Evolutionary conservation across 2,797 vertebrate species (phyloP), one percentile per base, ranked within the genome.

Genomic region (Sparus aurata): DNA sequence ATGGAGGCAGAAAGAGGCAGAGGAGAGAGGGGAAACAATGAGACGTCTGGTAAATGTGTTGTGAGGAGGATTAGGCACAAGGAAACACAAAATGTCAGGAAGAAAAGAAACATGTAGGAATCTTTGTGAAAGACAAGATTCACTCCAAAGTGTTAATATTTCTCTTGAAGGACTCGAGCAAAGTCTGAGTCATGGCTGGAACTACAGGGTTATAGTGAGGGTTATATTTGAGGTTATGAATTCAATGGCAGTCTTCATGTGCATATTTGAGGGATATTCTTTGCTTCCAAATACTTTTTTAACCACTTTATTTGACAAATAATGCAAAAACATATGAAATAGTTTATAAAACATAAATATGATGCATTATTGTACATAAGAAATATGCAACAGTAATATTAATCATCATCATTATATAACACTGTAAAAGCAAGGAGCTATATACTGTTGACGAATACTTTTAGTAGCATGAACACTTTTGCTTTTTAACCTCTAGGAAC

Each of bases 1-100:
- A 81, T 46, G 64, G 69, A 87, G 87, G 75, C 67, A 75, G 79
- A 76, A 69, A 59, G 55, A 81, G 53, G 12, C 69, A 52, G 80
- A 80, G 73, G 69, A 83, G 64, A 57, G 66, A 60, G 54, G 46
- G 53, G 4, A 60, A 16, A 34, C 54, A 38, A 70, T 17, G 30
- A 65, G 25, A 69, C 54, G 45, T 55, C 62, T 65, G 7, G 43
- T 11, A 41, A 38, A 69, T 52, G 10, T 54, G 34, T 23, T 46
- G 3, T 22, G 25, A 46, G 27, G 34, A 79, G 47, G 43, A 47
- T 69, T n/a, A 15, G 41, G 10, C 4, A 68, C 9, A 69, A 63
- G 43, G 18, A 52, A 50, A 49, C 10, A 20, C 16, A n/a, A 75
- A 79, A 55, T 43, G 30, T 75, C 20, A 53, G 60, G 43, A 27